phyloP scores from a whole-genome alignment of 2,113 vertebrate species.

The Nanger granti region DNA sequence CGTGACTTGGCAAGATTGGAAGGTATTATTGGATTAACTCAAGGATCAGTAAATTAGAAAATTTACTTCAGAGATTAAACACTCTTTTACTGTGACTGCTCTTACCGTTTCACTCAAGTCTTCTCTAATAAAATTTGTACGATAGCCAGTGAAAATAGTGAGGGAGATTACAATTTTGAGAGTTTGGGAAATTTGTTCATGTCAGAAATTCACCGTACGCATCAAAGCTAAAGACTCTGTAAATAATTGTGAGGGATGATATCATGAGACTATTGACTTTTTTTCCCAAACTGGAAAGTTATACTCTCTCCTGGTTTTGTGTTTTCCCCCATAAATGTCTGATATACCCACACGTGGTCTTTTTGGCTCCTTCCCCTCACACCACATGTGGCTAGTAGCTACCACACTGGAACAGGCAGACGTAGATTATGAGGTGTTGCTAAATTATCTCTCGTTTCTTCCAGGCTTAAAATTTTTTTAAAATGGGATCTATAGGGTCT shows the following conservation, averaged over 20 bases:
- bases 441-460: neutral
- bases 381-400: neutral
- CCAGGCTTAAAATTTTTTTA: neutral
- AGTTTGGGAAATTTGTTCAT: neutral
- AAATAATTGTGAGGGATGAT: neutral
- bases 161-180: slow-evolving; percentile 23
- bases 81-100: slow-evolving; percentile 41
- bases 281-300: neutral
- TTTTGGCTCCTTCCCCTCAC: neutral
- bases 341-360: rapidly evolving
- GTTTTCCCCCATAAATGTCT: neutral
- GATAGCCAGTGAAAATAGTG: neutral
- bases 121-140: slow-evolving; percentile 42
- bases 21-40: slow-evolving; percentile 51
- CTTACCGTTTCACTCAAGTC: slow-evolving; percentile 30
- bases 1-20: slow-evolving; percentile 30
- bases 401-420: neutral
- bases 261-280: neutral
- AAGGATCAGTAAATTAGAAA: slow-evolving; percentile 53
- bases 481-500: neutral
- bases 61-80: slow-evolving; percentile 61
- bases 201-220: neutral
- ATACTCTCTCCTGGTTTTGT: neutral
- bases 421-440: neutral
- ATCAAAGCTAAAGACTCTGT: neutral